These are phyloP conservation scores for Crenichthys baileyi DNA, from an alignment of 2,797 vertebrate genomes.

Conservation along the genomic window DNA sequence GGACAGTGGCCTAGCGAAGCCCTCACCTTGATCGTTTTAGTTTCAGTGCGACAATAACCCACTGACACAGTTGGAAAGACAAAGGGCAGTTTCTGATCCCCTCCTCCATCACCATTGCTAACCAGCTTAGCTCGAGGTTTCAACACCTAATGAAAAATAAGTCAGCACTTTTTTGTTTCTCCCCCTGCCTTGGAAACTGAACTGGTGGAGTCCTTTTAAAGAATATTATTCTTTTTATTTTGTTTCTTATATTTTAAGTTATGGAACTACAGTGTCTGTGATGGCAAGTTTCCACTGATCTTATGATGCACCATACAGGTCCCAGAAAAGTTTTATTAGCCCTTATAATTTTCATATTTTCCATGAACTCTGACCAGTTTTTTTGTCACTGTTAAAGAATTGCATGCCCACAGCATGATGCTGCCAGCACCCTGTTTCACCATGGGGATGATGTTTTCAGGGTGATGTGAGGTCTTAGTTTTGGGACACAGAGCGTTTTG, in stretches of 20 bases:
- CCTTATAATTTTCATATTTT: too few relatives aligned
- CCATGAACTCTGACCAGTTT: not conserved
- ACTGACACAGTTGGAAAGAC: constrained; percentile 76
- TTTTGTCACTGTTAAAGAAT: not conserved
- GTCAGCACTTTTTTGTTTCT: not conserved
- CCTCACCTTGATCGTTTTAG: constrained; percentile 54
- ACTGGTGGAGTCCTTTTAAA: too few relatives aligned
- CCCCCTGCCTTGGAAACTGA: constrained; percentile 15
- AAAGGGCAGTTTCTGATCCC: constrained; percentile 66
- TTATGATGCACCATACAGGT: not conserved
- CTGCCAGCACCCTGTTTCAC: not conserved
- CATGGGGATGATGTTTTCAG: not conserved
- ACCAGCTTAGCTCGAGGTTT: constrained; percentile 51
- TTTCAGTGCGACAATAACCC: constrained; percentile 66
- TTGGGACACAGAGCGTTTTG: too few relatives aligned
- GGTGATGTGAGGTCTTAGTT: too few relatives aligned
- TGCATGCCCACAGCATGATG: not conserved
- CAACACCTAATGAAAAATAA: constrained; percentile 33
- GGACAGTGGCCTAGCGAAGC: constrained; percentile 38
- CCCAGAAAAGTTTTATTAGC: not conserved
- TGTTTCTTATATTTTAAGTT: not conserved
- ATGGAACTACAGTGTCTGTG: not conserved
- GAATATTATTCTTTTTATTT: too few relatives aligned
- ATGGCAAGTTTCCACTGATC: not conserved
- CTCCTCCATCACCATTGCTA: constrained; percentile 33